phyloP scores from a whole-genome alignment of 1,140 invertebrate species.

The Anoplolepis gracilipes region DNA sequence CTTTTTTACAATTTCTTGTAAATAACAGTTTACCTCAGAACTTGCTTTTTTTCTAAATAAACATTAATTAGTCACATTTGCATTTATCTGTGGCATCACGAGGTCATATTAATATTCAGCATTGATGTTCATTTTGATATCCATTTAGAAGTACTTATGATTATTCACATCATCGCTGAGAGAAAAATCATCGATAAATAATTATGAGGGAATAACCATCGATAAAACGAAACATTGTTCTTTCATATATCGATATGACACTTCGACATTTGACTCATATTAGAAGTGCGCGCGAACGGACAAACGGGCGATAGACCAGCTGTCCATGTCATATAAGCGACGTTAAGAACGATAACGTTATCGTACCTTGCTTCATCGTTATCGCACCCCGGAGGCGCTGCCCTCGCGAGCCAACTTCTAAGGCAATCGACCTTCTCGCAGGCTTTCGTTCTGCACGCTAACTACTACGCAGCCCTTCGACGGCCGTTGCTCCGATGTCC shows the following conservation, averaged over 20 bases:
- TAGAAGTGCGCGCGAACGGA: background rate
- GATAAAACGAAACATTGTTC: background rate
- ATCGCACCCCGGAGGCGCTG: conserved; percentile 56
- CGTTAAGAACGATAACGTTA: conserved; percentile 68
- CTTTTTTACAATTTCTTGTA: background rate
- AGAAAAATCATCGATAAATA: background rate
- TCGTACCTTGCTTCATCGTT: conserved; percentile 66
- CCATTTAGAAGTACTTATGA: background rate
- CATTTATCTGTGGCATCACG: background rate
- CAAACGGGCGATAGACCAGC: background rate
- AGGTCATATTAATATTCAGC: background rate
- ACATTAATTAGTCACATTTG: background rate
- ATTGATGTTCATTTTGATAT: background rate
- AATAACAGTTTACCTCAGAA: background rate
- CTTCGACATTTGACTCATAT: background rate
- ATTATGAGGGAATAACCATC: background rate
- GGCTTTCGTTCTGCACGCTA: conserved; percentile 65
- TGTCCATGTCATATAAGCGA: conserved; percentile 28
- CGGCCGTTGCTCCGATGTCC: conserved; percentile 60
- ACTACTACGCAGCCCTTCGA: conserved; percentile 53
- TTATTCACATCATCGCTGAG: background rate
- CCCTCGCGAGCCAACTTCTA: conserved; percentile 67
- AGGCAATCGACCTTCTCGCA: conserved; percentile 68
- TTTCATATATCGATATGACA: background rate
- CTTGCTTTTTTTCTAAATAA: background rate